Evolutionary conservation across 2,113 vertebrate genomes (phyloP).

Genomic region (Syrmaticus mikado): DNA sequence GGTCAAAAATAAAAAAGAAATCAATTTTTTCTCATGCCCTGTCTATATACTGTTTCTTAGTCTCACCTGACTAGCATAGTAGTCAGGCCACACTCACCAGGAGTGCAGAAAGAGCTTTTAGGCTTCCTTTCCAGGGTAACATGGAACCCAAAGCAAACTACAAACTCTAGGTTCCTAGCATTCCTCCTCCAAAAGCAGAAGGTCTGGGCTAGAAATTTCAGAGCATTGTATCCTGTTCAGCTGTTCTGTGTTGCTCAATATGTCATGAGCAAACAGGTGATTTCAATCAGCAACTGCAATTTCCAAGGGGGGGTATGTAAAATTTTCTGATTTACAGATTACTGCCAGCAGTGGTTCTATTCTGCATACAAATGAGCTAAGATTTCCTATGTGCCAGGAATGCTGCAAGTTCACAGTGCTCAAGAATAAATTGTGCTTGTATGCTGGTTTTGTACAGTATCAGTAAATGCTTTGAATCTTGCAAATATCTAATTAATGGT

Average conservation of each 20-base stretch:
- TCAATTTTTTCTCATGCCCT: background rate
- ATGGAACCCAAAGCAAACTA: background rate
- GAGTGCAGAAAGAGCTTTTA: background rate
- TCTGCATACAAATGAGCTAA: background rate
- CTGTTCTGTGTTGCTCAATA: background rate
- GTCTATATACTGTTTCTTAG: background rate
- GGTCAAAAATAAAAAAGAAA: background rate
- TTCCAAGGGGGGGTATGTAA: background rate
- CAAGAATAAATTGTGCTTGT: background rate
- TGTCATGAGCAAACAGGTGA: background rate
- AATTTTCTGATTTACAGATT: background rate
- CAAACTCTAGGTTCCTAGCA: background rate
- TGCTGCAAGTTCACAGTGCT: background rate
- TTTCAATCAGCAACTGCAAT: background rate
- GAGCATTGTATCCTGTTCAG: background rate
- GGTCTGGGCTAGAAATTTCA: background rate
- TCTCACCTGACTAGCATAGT: background rate
- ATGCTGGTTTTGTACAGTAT: background rate
- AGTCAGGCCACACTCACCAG: background rate
- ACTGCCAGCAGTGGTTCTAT: background rate
- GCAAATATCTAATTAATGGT: background rate
- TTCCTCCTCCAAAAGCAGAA: background rate
- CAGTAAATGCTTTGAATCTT: background rate
- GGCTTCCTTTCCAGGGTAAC: background rate
- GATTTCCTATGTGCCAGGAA: background rate